phyloP scores from a whole-genome alignment of 1,140 invertebrate genomes.

The Spodoptera frugiperda region DNA sequence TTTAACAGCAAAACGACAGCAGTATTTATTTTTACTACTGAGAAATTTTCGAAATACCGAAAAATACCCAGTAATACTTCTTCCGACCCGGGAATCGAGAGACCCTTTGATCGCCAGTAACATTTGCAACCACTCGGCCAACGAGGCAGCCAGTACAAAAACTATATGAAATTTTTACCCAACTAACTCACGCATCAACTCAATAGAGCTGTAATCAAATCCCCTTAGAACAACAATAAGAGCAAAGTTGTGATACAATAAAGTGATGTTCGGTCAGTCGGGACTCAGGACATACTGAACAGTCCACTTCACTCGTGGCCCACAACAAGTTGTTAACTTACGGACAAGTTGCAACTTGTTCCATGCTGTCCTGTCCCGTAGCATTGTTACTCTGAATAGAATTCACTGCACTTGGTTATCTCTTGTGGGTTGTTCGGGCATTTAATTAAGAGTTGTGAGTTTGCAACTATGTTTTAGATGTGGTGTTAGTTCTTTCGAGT shows the following conservation, averaged over 20 bases:
- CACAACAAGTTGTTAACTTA: constrained; percentile 50
- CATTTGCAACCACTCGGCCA: too few relatives aligned
- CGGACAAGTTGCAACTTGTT: constrained; percentile 45
- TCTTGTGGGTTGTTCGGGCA: constrained; percentile 45
- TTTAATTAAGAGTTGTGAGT: constrained; percentile 52
- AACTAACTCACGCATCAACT: too few relatives aligned
- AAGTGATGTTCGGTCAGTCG: constrained; percentile 46
- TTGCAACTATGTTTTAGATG: not conserved
- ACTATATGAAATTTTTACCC: too few relatives aligned
- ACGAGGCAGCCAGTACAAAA: too few relatives aligned
- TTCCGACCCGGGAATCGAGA: too few relatives aligned
- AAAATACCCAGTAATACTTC: too few relatives aligned
- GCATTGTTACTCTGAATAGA: constrained; percentile 54
- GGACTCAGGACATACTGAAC: constrained; percentile 41
- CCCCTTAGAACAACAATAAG: not conserved
- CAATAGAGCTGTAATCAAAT: not conserved
- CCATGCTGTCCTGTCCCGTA: constrained; percentile 34
- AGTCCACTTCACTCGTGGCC: constrained; percentile 25
- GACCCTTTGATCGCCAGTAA: too few relatives aligned
- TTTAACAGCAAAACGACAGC: too few relatives aligned
- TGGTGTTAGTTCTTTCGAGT: not conserved
- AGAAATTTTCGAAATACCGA: too few relatives aligned
- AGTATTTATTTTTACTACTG: too few relatives aligned
- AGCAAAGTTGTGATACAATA: constrained; percentile 41
- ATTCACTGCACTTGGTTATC: constrained; percentile 48